A percentile compares a stretch with the other conserved stretches of the same genome.
phyloP scores from a whole-genome alignment of 2,113 vertebrate species.

The Rattus norvegicus region GRCr8 NC_086034.1:52173001-52173500 shows the following conservation, averaged over 20 bases:
- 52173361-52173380: conserved; percentile 96
- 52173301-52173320: conserved; percentile 90
- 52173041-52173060: conserved; percentile 85
- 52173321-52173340: conserved; percentile 93
- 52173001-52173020: conserved; percentile 84
- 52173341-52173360: conserved; percentile 91
- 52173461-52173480: conserved; percentile 30
- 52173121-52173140: conserved; percentile 68
- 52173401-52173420: conserved; percentile 88
- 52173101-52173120: conserved; percentile 78
- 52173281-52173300: conserved; percentile 91
- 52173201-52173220: conserved; percentile 93
- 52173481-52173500: neutral
- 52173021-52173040: conserved; percentile 84
- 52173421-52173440: conserved; percentile 89
- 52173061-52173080: conserved; percentile 81
- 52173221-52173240: conserved; percentile 85
- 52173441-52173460: conserved; percentile 88
- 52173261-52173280: conserved; percentile 86
- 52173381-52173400: conserved; percentile 87
- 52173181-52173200: conserved; percentile 99
- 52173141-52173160: conserved; percentile 89
- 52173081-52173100: conserved; percentile 84
- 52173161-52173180: conserved; percentile 92
- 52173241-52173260: conserved; percentile 78